A percentile compares a stretch with the other conserved stretches of the same genome.
Evolutionary conservation across 1,140 invertebrate species (phyloP).

Genomic region (Bombus affinis): DNA sequence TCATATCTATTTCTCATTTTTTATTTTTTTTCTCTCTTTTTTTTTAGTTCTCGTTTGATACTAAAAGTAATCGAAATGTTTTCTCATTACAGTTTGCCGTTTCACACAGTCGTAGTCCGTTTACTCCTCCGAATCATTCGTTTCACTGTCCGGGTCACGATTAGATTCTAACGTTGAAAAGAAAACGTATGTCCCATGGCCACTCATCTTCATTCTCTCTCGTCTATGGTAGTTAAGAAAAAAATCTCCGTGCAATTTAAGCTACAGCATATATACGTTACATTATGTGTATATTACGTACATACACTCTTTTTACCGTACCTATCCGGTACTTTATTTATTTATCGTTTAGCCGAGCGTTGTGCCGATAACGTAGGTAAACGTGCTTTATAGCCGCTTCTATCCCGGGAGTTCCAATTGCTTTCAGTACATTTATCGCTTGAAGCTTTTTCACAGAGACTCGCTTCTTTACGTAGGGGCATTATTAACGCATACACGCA

Average conservation of each 20-base stretch:
- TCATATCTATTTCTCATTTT: not conserved
- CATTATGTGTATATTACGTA: not conserved
- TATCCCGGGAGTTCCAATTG: constrained; percentile 39
- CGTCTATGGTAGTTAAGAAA: constrained; percentile 12
- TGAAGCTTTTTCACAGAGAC: constrained; percentile 49
- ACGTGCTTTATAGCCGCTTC: constrained; percentile 52
- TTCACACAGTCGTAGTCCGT: constrained; percentile 9
- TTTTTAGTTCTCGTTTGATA: not conserved
- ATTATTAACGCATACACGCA: constrained; percentile 37
- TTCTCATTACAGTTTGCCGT: constrained; percentile 12
- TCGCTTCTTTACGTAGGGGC: constrained; percentile 54
- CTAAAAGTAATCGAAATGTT: not conserved
- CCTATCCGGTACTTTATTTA: constrained; percentile 18
- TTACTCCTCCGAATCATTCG: constrained; percentile 17
- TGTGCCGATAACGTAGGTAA: constrained; percentile 38
- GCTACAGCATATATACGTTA: not conserved
- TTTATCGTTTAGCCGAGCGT: constrained; percentile 39
- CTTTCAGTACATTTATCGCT: constrained; percentile 50
- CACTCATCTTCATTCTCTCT: constrained; percentile 56
- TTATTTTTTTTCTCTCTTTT: not conserved
- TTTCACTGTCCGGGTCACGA: not conserved
- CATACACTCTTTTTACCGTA: not conserved
- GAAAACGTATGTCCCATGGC: constrained; percentile 74
- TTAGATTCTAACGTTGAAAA: constrained; percentile 22
- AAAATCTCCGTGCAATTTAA: not conserved